Evolutionary conservation across 2,113 vertebrate species (phyloP).

Genomic region (Pangasianodon hypophthalmus): DNA sequence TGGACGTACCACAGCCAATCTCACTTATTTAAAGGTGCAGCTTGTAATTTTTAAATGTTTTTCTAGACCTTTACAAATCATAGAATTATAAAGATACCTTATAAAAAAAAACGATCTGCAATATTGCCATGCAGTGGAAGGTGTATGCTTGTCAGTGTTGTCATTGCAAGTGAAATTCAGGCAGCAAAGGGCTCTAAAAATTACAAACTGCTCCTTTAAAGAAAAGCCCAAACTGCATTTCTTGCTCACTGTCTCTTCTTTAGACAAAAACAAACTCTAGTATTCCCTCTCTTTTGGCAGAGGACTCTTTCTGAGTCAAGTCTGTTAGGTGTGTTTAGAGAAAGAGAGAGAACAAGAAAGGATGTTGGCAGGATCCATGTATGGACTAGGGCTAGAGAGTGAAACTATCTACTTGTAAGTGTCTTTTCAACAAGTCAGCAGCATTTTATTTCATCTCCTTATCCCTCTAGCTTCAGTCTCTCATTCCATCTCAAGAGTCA

Average conservation of each 20-base stretch:
- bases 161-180: not conserved
- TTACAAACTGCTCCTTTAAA: slow-evolving; percentile 38
- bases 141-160: not conserved
- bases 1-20: slow-evolving; percentile 20
- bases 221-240: not conserved
- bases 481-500: slow-evolving; percentile 78
- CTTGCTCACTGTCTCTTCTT: slow-evolving; percentile 9
- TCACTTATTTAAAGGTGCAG: not conserved
- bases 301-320: not conserved
- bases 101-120: not conserved
- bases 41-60: not conserved
- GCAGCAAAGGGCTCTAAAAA: slow-evolving; percentile 7
- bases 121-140: slow-evolving; percentile 5
- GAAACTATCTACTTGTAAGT: slow-evolving; percentile 32
- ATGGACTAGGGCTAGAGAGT: slow-evolving; percentile 17
- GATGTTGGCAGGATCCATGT: not conserved
- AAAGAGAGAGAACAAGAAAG: not conserved
- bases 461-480: not conserved
- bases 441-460: slow-evolving; percentile 5
- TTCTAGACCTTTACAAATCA: not conserved
- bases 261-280: not conserved
- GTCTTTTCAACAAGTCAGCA: slow-evolving; percentile 15
- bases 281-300: slow-evolving; percentile 1
- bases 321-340: not conserved
- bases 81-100: not conserved